Evolutionary conservation across 1,140 invertebrate species (phyloP).

Genomic region (Oryctes rhinoceros): DNA sequence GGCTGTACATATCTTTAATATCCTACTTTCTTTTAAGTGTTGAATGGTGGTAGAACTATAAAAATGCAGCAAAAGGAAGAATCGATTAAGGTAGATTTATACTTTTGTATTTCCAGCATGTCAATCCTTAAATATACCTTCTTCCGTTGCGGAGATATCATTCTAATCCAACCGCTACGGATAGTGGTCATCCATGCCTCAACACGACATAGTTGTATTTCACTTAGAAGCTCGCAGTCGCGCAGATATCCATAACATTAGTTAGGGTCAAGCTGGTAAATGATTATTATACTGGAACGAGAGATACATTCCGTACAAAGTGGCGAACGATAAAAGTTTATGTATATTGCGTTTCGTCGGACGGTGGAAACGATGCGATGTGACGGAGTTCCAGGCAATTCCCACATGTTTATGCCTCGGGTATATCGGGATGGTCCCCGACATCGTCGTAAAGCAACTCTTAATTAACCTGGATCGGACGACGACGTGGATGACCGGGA

Average conservation of each 20-base stretch:
- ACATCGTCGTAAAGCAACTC: slow-evolving; percentile 45
- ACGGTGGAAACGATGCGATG: slow-evolving; percentile 47
- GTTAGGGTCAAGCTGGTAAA: slow-evolving; percentile 55
- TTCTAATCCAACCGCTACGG: background rate
- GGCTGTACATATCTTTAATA: no score
- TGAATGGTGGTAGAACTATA: no score
- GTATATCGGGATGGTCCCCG: slow-evolving; percentile 41
- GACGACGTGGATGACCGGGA: slow-evolving; percentile 18
- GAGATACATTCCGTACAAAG: slow-evolving; percentile 55
- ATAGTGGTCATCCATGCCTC: background rate
- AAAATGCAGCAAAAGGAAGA: no score
- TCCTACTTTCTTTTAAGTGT: no score
- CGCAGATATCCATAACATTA: slow-evolving; percentile 47
- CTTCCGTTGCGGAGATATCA: background rate
- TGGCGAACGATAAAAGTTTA: slow-evolving; percentile 59
- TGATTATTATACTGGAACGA: slow-evolving; percentile 52
- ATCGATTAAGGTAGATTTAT: no score
- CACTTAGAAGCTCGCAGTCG: slow-evolving; percentile 39
- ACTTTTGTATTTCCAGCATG: background rate
- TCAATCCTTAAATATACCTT: background rate
- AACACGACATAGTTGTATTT: slow-evolving; percentile 16
- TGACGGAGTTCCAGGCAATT: slow-evolving; percentile 46
- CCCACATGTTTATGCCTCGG: slow-evolving; percentile 51
- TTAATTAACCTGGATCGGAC: slow-evolving; percentile 46
- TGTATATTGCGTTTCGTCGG: slow-evolving; percentile 57